These are phyloP conservation scores for Acronicta aceris DNA, from an alignment of 2,888 invertebrate genomes.

Conservation along the genomic window DNA sequence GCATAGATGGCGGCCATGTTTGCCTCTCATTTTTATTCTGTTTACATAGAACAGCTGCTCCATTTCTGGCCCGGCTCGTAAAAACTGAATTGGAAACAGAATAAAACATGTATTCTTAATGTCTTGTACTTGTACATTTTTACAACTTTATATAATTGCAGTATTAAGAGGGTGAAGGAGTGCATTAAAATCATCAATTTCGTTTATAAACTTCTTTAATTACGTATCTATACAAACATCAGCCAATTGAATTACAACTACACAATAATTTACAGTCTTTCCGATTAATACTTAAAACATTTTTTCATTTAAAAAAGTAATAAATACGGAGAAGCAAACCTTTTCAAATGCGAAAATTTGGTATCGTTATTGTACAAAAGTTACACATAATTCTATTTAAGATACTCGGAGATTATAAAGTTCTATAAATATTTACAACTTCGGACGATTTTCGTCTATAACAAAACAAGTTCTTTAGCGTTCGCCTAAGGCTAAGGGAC, in stretches of 20 bases:
- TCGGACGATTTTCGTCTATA: conserved; percentile 77
- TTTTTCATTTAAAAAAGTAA: conserved; percentile 78
- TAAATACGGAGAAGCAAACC: conserved; percentile 86
- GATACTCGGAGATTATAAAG: conserved; percentile 69
- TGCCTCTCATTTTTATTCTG: conserved; percentile 80
- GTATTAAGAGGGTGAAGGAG: conserved; percentile 39
- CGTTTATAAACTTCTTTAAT: conserved; percentile 86
- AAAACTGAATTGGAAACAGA: conserved; percentile 81
- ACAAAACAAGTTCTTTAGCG: conserved; percentile 76
- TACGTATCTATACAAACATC: conserved; percentile 87
- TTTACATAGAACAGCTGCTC: conserved; percentile 82
- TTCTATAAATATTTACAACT: conserved; percentile 81
- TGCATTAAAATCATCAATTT: conserved; percentile 59
- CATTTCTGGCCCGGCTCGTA: conserved; percentile 76
- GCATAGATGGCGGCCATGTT: conserved; percentile 68
- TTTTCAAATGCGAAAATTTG: conserved; percentile 87
- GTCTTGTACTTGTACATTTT: conserved; percentile 61
- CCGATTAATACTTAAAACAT: conserved; percentile 86
- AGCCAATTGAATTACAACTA: conserved; percentile 85
- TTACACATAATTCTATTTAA: conserved; percentile 72
- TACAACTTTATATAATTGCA: conserved; percentile 56
- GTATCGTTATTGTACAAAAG: conserved; percentile 89
- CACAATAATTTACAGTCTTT: conserved; percentile 89
- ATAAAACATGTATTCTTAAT: conserved; percentile 78
- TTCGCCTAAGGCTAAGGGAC: conserved; percentile 74